Conservation (phyloP, 2,888 invertebrate species). For the Epinotia nisella region DNA sequence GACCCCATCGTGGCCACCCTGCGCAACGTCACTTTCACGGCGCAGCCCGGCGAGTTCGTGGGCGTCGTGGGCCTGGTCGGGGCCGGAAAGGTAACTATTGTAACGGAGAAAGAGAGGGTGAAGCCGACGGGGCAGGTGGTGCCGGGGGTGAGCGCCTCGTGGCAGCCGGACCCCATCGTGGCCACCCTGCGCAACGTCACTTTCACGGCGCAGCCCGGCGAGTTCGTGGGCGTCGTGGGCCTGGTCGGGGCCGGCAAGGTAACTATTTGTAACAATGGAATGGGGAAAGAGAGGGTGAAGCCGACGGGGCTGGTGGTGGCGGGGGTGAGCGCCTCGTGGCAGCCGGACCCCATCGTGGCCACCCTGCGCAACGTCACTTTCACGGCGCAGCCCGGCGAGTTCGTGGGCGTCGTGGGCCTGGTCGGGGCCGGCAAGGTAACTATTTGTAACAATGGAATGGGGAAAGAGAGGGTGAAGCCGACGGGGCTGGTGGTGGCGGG, state of each 20-base stretch:
- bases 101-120: constrained; percentile 56
- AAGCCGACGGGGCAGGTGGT: constrained; percentile 66
- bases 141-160: constrained; percentile 74
- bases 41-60: constrained; percentile 84
- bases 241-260: constrained; percentile 92
- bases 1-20: constrained; percentile 83
- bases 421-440: constrained; percentile 90
- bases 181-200: constrained; percentile 83
- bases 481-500: constrained; percentile 68
- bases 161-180: constrained; percentile 76
- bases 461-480: constrained; percentile 56
- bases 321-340: constrained; percentile 77
- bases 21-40: constrained; percentile 78
- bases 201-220: constrained; percentile 81
- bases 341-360: constrained; percentile 77
- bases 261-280: constrained; percentile 54
- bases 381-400: constrained; percentile 81
- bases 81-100: constrained; percentile 86
- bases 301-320: constrained; percentile 66
- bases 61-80: constrained; percentile 91
- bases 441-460: constrained; percentile 56
- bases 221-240: constrained; percentile 88
- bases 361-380: constrained; percentile 82
- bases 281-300: constrained; percentile 57
- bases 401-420: constrained; percentile 89